These are phyloP conservation scores for Propithecus perrieri DNA, from an alignment of 2,797 vertebrate species.

Conservation along the genomic window DNA sequence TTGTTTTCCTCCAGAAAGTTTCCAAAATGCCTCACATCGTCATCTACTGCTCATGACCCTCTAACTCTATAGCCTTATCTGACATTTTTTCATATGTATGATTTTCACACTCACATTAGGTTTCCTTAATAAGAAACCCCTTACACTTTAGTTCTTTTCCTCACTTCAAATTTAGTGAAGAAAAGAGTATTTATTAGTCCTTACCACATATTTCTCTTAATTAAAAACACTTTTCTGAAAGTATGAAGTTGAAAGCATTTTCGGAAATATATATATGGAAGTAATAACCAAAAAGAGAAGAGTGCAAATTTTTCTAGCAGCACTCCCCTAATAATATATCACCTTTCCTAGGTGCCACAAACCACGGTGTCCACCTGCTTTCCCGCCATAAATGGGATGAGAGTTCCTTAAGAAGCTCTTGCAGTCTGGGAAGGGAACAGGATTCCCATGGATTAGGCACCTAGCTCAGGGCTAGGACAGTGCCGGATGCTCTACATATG, in stretches of 20 bases:
- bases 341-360: neutral
- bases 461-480: neutral
- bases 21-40: neutral
- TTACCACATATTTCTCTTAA: neutral
- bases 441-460: neutral
- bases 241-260: neutral
- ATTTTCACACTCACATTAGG: neutral
- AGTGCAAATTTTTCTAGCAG: neutral
- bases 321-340: too few species aligned
- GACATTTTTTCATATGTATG: neutral
- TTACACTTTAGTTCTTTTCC: neutral
- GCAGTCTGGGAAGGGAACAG: neutral
- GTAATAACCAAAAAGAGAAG: neutral
- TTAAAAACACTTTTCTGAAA: neutral
- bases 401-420: neutral
- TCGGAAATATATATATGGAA: neutral
- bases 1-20: neutral
- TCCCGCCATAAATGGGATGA: neutral
- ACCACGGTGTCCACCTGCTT: neutral
- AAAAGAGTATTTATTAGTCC: neutral
- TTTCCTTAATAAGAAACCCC: neutral
- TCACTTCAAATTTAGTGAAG: slow-evolving; percentile 22
- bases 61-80: neutral
- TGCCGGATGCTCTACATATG: neutral
- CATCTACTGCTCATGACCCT: neutral